phyloP scores from a whole-genome alignment of 2,113 vertebrate species.

The Hyperoodon ampullatus region DNA sequence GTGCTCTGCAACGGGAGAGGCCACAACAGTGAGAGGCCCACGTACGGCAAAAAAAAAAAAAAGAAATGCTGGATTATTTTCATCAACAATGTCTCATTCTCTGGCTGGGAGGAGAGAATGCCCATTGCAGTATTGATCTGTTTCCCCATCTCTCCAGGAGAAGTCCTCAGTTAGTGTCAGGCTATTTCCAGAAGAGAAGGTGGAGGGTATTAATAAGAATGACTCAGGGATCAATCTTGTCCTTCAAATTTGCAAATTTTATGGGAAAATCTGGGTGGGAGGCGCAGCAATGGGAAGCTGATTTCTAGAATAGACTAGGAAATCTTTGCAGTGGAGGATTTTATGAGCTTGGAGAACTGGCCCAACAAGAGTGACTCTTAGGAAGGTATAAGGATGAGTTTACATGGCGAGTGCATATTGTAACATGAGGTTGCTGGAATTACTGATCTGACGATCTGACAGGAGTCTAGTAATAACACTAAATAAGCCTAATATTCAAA shows the following conservation, averaged over 20 bases:
- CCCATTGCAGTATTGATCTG: background rate
- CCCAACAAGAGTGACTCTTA: background rate
- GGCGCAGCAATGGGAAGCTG: fast-evolving
- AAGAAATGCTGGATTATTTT: background rate
- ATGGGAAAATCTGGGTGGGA: background rate
- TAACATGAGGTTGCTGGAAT: background rate
- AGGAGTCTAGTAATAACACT: background rate
- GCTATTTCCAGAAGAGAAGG: background rate
- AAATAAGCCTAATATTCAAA: background rate
- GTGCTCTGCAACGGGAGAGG: too few relatives aligned
- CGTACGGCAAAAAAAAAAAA: too few relatives aligned
- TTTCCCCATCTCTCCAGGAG: background rate
- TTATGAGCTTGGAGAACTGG: background rate
- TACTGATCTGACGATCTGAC: background rate
- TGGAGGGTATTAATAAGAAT: background rate
- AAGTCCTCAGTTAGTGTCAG: background rate
- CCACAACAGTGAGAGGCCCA: too few relatives aligned
- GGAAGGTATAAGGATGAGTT: background rate
- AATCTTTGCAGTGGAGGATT: background rate
- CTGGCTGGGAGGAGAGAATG: background rate
- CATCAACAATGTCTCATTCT: background rate
- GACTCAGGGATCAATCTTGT: background rate
- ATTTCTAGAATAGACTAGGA: background rate
- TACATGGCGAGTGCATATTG: background rate
- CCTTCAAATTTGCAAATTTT: background rate